Conservation (phyloP, 2,888 invertebrate genomes). For the Apodemia mormo region DNA sequence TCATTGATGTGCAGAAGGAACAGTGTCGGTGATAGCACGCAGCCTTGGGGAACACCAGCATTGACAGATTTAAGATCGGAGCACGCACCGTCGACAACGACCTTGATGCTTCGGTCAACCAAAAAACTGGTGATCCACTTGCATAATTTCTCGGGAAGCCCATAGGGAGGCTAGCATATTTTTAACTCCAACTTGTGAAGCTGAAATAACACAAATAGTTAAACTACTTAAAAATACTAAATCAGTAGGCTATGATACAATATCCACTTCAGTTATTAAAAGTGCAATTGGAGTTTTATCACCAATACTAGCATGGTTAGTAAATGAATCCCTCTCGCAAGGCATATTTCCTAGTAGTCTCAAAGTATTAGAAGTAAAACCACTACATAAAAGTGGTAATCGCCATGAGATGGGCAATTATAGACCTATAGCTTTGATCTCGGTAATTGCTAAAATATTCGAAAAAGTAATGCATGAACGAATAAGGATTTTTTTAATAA, state of each 20-base stretch:
- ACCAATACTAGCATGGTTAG: neutral
- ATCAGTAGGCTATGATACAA: no score
- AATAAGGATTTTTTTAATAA: neutral
- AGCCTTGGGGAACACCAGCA: no score
- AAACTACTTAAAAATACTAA: slow-evolving; percentile 2
- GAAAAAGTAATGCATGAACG: slow-evolving; percentile 11
- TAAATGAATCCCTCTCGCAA: slow-evolving; percentile 10
- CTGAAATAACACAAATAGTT: neutral
- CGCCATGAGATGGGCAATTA: neutral
- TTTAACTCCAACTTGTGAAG: neutral
- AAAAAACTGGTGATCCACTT: no score
- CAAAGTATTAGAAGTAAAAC: slow-evolving; percentile 14
- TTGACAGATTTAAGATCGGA: no score
- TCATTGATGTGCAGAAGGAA: no score
- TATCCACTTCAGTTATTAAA: neutral
- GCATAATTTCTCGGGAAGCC: no score
- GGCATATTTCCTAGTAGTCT: no score
- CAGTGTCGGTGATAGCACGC: no score
- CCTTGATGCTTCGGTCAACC: no score
- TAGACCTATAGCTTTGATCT: no score
- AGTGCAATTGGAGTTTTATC: neutral
- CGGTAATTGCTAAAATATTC: neutral
- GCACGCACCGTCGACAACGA: no score
- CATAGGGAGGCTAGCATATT: no score
- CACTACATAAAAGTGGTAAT: slow-evolving; percentile 1